phyloP scores from a whole-genome alignment of 2,113 vertebrate genomes.

The Cyphomyrus plagiostoma region DNA sequence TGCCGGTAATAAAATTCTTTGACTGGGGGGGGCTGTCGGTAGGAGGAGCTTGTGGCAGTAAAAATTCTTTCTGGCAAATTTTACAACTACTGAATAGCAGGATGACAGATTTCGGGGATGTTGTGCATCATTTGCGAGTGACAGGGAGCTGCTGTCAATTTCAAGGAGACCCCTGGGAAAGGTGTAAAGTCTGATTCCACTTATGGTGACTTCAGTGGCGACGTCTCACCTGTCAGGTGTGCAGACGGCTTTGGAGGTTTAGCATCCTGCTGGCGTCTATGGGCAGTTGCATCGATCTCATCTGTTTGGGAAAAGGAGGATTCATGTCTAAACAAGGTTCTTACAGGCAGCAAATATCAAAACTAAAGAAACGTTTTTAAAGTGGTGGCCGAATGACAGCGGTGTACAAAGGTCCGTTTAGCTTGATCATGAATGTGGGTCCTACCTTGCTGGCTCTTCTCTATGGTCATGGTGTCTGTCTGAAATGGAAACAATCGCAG shows the following conservation, averaged over 20 bases:
- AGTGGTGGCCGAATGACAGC: not conserved
- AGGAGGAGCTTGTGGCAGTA: not conserved
- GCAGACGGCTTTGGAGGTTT: constrained; percentile 55
- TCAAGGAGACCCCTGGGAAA: not conserved
- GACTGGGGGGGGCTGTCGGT: not conserved
- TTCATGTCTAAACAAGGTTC: not conserved
- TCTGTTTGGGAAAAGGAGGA: not conserved
- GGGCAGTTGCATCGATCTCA: not conserved
- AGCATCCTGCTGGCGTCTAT: not conserved
- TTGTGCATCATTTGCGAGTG: not conserved
- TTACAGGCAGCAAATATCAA: not conserved
- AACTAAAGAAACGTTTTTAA: not conserved
- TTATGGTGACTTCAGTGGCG: not conserved
- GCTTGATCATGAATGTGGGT: not conserved
- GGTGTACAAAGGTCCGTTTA: not conserved
- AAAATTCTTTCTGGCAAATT: not conserved
- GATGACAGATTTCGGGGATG: not conserved
- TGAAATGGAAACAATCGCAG: not conserved
- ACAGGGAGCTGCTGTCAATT: not conserved
- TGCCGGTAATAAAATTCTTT: not conserved
- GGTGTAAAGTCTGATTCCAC: not conserved
- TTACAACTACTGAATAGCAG: not conserved
- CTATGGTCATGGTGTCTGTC: not conserved
- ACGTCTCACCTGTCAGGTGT: constrained; percentile 53
- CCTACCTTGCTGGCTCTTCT: not conserved